phyloP scores from a whole-genome alignment of 2,113 vertebrate species.

The Microcebus tavaratra region DNA sequence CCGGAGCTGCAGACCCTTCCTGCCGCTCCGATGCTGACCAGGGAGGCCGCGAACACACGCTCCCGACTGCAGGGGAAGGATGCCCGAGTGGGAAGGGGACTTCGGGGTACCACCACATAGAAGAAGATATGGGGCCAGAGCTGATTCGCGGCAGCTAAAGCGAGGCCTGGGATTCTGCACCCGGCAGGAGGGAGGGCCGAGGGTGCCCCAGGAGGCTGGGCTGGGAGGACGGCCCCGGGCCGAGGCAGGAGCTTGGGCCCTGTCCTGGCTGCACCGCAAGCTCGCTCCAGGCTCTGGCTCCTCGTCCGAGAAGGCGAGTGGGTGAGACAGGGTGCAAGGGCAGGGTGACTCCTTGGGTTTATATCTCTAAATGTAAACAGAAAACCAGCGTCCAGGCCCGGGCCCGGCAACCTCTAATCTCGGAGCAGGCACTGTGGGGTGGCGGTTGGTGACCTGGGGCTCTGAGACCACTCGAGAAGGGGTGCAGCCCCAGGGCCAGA shows the following conservation, averaged over 20 bases:
- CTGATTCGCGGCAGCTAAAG: background rate
- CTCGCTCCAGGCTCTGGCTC: background rate
- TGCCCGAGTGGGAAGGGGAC: background rate
- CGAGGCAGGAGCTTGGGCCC: too few relatives aligned
- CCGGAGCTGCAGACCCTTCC: background rate
- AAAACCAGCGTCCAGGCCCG: background rate
- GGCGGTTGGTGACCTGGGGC: background rate
- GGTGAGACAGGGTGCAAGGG: background rate
- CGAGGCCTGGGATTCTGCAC: background rate
- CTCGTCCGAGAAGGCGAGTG: accelerated
- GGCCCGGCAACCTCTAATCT: background rate
- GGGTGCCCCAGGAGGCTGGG: background rate
- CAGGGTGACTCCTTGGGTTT: background rate
- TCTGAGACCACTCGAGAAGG: background rate
- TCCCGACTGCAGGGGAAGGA: background rate
- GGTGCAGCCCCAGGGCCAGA: background rate
- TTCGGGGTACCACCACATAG: background rate
- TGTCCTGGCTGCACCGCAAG: accelerated
- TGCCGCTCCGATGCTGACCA: accelerated
- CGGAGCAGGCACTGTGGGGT: background rate
- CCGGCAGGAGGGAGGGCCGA: background rate
- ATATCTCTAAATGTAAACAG: background rate
- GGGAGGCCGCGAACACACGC: background rate
- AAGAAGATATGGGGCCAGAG: background rate
- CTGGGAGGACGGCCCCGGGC: accelerated